These are phyloP conservation scores for Calameuta idolon DNA, from an alignment of 2,888 invertebrate genomes.

Conservation along the genomic window DNA sequence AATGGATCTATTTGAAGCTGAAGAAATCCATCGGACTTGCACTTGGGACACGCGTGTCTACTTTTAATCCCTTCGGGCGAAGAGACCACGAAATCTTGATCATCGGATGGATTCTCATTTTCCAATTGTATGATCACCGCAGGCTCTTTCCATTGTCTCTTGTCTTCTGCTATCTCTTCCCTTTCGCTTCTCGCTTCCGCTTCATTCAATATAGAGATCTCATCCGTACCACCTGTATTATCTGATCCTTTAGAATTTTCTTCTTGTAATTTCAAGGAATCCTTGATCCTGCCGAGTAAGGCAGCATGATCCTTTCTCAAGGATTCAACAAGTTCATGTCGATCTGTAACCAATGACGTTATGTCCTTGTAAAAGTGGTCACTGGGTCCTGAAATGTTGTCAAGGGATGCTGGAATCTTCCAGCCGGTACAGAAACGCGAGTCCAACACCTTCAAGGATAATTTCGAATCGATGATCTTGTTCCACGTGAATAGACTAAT, in stretches of 20 bases:
- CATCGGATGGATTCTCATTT: conserved; percentile 10
- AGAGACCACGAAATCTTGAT: neutral
- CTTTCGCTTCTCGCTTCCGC: neutral
- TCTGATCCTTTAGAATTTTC: neutral
- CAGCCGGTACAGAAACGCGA: neutral
- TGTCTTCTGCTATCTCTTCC: neutral
- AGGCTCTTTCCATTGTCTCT: neutral
- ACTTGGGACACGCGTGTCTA: conserved; percentile 50
- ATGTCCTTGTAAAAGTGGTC: neutral
- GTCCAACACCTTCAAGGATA: neutral
- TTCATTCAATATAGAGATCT: neutral
- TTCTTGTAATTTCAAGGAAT: neutral
- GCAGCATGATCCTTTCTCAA: neutral
- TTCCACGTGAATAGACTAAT: neutral
- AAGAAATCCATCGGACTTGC: conserved; percentile 47
- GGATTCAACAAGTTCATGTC: neutral
- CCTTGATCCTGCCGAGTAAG: neutral
- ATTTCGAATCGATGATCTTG: neutral
- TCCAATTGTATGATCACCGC: neutral
- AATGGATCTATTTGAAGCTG: conserved; percentile 48
- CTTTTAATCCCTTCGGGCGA: conserved; percentile 20
- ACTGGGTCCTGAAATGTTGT: neutral
- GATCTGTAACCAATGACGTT: neutral
- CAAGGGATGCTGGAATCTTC: neutral
- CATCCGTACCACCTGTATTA: neutral